These are phyloP conservation scores for Dunckerocampus dactyliophorus DNA, from an alignment of 2,113 vertebrate species.

Conservation along the genomic window DNA sequence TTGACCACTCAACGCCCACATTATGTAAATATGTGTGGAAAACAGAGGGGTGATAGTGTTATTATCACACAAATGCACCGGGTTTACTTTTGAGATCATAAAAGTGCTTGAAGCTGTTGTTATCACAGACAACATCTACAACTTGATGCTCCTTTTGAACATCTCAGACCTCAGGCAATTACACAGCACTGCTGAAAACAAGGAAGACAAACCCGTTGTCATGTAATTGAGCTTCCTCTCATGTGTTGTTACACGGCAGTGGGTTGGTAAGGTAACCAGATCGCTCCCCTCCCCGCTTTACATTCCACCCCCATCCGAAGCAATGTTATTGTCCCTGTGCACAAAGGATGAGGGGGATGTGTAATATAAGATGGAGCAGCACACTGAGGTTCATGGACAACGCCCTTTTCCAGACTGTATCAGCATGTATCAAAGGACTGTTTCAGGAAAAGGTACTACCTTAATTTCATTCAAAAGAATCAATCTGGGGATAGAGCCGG, in stretches of 20 bases:
- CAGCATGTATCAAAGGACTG: slow-evolving; percentile 38
- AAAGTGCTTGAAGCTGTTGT: neutral
- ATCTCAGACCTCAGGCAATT: slow-evolving; percentile 4
- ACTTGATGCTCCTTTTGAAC: neutral
- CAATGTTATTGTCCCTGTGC: slow-evolving; percentile 60
- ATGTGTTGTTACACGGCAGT: slow-evolving; percentile 43
- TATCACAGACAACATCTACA: neutral
- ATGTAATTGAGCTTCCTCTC: slow-evolving; percentile 34
- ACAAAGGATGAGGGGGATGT: slow-evolving; percentile 57
- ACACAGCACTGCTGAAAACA: slow-evolving; percentile 9
- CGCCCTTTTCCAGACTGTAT: slow-evolving; percentile 64
- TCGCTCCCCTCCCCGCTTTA: slow-evolving; percentile 8
- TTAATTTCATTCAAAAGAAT: slow-evolving; percentile 28
- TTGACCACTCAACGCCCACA: slow-evolving; percentile 74
- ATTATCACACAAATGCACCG: slow-evolving; percentile 21
- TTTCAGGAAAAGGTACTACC: slow-evolving; percentile 18
- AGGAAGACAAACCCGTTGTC: slow-evolving; percentile 41
- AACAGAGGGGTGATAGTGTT: slow-evolving; percentile 66
- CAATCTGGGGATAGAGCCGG: neutral
- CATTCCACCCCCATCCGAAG: slow-evolving; percentile 15
- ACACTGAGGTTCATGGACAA: slow-evolving; percentile 59
- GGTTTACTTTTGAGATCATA: neutral
- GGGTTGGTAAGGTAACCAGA: slow-evolving; percentile 61
- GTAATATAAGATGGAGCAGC: slow-evolving; percentile 55
- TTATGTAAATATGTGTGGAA: slow-evolving; percentile 77